A percentile compares a stretch with the other conserved stretches of the same genome.
phyloP scores from a whole-genome alignment of 2,797 vertebrate genomes.

The Paedocypris micromegethes region DNA sequence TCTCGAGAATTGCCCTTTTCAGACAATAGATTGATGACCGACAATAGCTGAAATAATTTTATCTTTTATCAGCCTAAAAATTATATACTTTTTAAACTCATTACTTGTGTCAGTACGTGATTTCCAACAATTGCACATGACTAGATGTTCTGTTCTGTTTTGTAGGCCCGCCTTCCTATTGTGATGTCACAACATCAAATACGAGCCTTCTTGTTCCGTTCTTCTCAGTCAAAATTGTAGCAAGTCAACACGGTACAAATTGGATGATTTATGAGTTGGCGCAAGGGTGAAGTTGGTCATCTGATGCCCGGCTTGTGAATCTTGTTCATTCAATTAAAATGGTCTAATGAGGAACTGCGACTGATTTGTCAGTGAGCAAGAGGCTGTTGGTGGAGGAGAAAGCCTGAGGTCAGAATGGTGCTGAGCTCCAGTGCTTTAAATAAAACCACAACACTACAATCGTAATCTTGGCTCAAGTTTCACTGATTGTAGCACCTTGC shows the following conservation, averaged over 20 bases:
- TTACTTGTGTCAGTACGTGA: too few species aligned
- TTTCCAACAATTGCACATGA: too few species aligned
- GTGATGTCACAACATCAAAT: background rate
- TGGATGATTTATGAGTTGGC: conserved; percentile 19
- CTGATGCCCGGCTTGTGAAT: conserved; percentile 12
- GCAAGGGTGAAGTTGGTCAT: conserved; percentile 21
- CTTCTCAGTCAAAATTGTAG: background rate
- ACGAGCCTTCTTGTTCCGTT: conserved; percentile 11
- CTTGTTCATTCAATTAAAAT: conserved; percentile 32
- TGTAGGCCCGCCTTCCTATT: too few species aligned
- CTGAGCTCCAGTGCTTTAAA: background rate
- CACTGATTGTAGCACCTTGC: conserved; percentile 1
- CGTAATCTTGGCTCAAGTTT: conserved; percentile 6
- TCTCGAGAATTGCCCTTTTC: too few species aligned
- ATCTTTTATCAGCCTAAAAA: too few species aligned
- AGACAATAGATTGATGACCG: too few species aligned
- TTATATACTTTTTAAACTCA: too few species aligned
- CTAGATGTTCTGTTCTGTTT: background rate
- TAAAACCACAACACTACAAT: background rate
- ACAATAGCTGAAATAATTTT: too few species aligned
- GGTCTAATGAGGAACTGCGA: conserved; percentile 10
- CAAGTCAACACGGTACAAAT: conserved; percentile 4
- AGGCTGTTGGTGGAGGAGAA: background rate
- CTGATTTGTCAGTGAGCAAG: conserved; percentile 2
- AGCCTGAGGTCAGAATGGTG: conserved; percentile 12